Evolutionary conservation across 2,797 vertebrate genomes (phyloP).

Genomic region (Anguilla marmorata): DNA sequence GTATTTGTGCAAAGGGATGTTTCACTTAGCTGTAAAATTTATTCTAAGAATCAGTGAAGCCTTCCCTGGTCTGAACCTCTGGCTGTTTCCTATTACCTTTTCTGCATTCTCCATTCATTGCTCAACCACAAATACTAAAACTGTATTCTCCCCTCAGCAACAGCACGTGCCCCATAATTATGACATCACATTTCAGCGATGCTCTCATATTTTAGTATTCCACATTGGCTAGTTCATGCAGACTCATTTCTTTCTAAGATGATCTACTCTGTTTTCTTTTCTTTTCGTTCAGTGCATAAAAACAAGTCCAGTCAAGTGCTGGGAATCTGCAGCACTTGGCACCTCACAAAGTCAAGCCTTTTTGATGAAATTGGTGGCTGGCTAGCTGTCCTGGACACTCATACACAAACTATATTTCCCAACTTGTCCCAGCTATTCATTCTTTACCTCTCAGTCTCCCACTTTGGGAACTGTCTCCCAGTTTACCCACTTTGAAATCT

Average conservation of each 20-base stretch:
- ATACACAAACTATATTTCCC: neutral
- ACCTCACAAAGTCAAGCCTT: neutral
- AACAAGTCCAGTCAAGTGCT: slow-evolving; percentile 5
- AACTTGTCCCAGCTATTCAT: neutral
- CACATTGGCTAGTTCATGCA: neutral
- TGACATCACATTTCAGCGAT: slow-evolving; percentile 4
- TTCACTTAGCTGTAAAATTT: neutral
- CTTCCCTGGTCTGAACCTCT: neutral
- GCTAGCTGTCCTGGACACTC: neutral
- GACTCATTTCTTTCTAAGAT: neutral
- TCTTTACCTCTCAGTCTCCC: neutral
- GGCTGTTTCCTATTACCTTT: neutral
- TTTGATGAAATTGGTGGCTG: neutral
- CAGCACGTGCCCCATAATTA: neutral
- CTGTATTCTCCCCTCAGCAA: neutral
- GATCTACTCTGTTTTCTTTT: neutral
- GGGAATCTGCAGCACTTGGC: neutral
- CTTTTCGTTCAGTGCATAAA: neutral
- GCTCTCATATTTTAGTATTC: neutral
- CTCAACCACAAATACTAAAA: neutral
- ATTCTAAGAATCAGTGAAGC: neutral
- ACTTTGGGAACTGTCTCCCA: neutral
- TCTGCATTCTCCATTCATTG: neutral
- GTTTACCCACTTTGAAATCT: neutral
- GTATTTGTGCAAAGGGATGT: neutral